Evolutionary conservation across 2,888 invertebrate genomes (phyloP), one percentile per base, ranked within the genome.

Genomic region (Metalampra italica): DNA sequence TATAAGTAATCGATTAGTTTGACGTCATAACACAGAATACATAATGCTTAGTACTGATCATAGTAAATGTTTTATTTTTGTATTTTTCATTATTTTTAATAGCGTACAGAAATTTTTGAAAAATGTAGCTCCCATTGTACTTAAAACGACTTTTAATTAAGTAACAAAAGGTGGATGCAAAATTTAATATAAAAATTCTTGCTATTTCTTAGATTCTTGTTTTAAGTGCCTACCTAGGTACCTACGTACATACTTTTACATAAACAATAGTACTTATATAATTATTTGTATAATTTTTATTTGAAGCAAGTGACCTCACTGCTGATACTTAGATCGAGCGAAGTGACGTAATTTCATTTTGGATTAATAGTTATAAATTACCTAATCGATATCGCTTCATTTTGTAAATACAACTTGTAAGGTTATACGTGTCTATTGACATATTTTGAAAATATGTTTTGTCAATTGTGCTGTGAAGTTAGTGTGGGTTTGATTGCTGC

Each of bases 381-480:
- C 72, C 71, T 68, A 53, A 15, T n/a, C 22, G 22, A 77, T 77
- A 79, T 75, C 67, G 80, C 81, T 83, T 86, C 81, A 82, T 85
- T 86, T 86, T 89, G 87, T 88, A 89, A 79, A 88, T 88, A 89
- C 78, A 85, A 78, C 80, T 71, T 81, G 62, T 88, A 87, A 87
- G 87, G 80, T 82, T 82, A 82, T 85, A 84, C 80, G 79, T 85
- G 82, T 86, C 86, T 86, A 86, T 71, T 82, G 77, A 85, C 86
- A 88, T 88, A 87, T 88, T 87, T 88, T 78, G 80, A 87, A 88
- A 87, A 87, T 88, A 86, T 87, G 85, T 87, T 88, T 87, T 88
- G 83, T 89, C 89, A 87, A 88, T 89, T 88, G 89, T 86, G 85
- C 86, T 87, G 86, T 88, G 88, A 89, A 64, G 66, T 60, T 57